Evolutionary conservation across 2,797 vertebrate species (phyloP).

Genomic region (Amblyopsis hoosieri): DNA sequence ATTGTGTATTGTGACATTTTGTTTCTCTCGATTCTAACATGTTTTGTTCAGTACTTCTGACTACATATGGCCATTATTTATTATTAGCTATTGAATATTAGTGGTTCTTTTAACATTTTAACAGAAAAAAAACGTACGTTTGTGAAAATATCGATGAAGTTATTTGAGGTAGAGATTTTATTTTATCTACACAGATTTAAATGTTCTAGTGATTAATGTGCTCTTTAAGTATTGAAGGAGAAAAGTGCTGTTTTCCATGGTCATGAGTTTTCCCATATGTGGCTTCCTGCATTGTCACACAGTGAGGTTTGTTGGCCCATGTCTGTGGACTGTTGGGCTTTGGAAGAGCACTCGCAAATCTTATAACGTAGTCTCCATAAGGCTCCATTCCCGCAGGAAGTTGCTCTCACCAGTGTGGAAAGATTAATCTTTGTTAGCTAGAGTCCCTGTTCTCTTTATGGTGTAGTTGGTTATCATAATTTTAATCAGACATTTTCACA

Average conservation of each 20-base stretch:
- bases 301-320: conserved; percentile 56
- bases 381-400: conserved; percentile 69
- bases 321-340: conserved; percentile 55
- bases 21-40: background rate
- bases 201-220: conserved; percentile 25
- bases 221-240: conserved; percentile 15
- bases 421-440: conserved; percentile 66
- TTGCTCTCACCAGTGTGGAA: conserved; percentile 36
- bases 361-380: conserved; percentile 62
- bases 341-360: conserved; percentile 56
- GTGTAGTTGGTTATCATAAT: conserved; percentile 70
- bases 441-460: conserved; percentile 65
- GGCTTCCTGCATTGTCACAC: conserved; percentile 56
- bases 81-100: conserved; percentile 6
- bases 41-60: no score
- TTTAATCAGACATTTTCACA: conserved; percentile 76
- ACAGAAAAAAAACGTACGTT: no score
- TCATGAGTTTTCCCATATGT: conserved; percentile 61
- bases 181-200: conserved; percentile 6
- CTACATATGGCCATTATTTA: background rate
- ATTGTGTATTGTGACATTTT: no score
- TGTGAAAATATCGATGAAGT: conserved; percentile 6
- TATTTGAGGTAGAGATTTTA: conserved; percentile 9
- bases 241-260: conserved; percentile 35
- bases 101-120: conserved; percentile 17